These are phyloP conservation scores for Trimorus sp. DNA, from an alignment of 2,888 invertebrate genomes.

Conservation along the genomic window DNA sequence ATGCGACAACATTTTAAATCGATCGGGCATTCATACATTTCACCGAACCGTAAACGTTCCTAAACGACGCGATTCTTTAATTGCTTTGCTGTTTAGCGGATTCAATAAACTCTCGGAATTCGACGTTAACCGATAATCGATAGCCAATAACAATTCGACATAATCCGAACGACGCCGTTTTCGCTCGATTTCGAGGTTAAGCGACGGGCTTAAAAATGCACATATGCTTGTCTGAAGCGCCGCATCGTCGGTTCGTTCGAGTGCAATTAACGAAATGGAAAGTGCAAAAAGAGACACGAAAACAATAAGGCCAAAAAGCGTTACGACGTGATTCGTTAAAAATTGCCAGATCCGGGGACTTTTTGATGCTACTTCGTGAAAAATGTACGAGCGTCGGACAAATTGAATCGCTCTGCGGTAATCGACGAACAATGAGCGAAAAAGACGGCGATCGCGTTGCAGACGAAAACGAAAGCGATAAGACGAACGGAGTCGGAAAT, in stretches of 20 bases:
- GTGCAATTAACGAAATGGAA: slow-evolving; percentile 22
- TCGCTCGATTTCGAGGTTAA: slow-evolving; percentile 15
- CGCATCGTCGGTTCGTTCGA: slow-evolving; percentile 17
- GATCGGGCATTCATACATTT: too few relatives aligned
- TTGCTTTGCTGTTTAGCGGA: not conserved
- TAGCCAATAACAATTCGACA: slow-evolving; percentile 6
- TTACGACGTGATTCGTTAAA: not conserved
- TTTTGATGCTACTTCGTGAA: slow-evolving; percentile 18
- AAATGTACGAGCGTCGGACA: slow-evolving; percentile 66
- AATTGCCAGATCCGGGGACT: slow-evolving; percentile 9
- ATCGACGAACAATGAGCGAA: slow-evolving; percentile 20
- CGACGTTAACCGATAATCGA: not conserved
- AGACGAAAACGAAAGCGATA: slow-evolving; percentile 27
- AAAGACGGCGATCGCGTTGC: slow-evolving; percentile 9
- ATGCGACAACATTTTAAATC: too few relatives aligned
- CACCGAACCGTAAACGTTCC: too few relatives aligned
- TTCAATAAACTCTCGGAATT: slow-evolving; percentile 4
- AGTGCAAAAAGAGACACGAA: not conserved
- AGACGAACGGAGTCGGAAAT: slow-evolving; percentile 29
- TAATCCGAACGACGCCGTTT: not conserved
- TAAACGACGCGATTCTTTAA: not conserved
- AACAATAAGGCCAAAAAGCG: not conserved
- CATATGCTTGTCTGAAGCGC: not conserved
- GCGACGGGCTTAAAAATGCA: slow-evolving; percentile 11
- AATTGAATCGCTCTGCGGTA: slow-evolving; percentile 69